Conservation (phyloP, 2,113 vertebrate species). For the Fregata magnificens region DNA sequence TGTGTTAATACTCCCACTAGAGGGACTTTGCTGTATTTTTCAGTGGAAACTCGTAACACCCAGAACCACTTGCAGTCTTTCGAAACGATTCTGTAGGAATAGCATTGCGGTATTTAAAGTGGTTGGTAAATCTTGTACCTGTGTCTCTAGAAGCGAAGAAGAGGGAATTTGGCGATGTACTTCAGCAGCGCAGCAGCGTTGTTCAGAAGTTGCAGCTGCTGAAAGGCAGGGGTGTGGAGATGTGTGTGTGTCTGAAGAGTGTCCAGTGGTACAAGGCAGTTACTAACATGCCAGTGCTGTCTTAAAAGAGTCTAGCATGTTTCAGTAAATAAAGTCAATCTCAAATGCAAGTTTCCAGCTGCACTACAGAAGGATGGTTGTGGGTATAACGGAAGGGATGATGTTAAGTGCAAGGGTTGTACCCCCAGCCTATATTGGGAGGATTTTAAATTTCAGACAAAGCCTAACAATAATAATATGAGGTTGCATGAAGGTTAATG, state of each 20-base stretch:
- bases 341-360: neutral
- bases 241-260: neutral
- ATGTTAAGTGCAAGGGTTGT: neutral
- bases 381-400: neutral
- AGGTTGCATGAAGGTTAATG: constrained; percentile 75
- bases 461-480: constrained; percentile 20
- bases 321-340: neutral
- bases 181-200: neutral
- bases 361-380: neutral
- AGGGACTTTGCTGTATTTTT: neutral
- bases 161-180: neutral
- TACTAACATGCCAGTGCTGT: neutral
- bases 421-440: neutral
- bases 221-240: neutral
- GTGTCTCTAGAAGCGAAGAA: neutral
- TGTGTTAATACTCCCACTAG: neutral
- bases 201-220: neutral
- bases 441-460: constrained; percentile 59
- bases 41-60: neutral
- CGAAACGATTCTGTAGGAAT: neutral
- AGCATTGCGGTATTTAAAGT: neutral
- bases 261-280: neutral
- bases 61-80: neutral
- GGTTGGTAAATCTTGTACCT: neutral
- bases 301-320: neutral